Evolutionary conservation across 2,113 vertebrate genomes (phyloP).

Genomic region (Notarius lentiginosus): DNA sequence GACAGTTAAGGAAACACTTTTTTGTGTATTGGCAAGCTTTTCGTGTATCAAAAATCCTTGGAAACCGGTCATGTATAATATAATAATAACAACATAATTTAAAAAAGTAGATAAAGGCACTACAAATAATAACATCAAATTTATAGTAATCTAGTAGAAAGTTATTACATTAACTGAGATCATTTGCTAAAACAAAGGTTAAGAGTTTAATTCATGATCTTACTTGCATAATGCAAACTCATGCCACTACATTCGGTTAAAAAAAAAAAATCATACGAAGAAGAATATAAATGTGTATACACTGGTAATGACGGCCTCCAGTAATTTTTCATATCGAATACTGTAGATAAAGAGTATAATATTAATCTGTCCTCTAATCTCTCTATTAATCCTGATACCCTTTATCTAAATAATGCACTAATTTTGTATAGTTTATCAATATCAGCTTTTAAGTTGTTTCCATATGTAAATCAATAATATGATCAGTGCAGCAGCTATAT

Average conservation of each 20-base stretch:
- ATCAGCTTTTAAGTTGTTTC: not conserved
- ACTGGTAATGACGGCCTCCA: not conserved
- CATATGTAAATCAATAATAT: not conserved
- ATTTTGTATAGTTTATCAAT: not conserved
- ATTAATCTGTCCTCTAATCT: not conserved
- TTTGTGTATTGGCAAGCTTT: not conserved
- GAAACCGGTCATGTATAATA: not conserved
- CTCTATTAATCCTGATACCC: not conserved
- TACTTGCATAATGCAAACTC: not conserved
- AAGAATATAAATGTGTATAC: not conserved
- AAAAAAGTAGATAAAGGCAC: not conserved
- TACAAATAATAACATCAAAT: not conserved
- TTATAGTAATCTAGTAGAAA: not conserved
- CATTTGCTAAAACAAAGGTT: not conserved
- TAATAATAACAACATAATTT: not conserved
- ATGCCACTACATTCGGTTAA: not conserved
- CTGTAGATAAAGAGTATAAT: not conserved
- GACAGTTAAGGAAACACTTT: not conserved
- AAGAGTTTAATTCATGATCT: slow-evolving; percentile 1
- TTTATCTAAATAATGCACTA: not conserved
- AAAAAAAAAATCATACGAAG: not conserved
- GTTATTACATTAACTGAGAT: not conserved
- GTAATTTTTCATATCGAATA: not conserved
- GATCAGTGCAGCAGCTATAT: not conserved
- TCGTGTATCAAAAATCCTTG: not conserved